These are phyloP conservation scores for Tupaia chinensis DNA, from an alignment of 2,113 vertebrate species.

Conservation along the genomic window DNA sequence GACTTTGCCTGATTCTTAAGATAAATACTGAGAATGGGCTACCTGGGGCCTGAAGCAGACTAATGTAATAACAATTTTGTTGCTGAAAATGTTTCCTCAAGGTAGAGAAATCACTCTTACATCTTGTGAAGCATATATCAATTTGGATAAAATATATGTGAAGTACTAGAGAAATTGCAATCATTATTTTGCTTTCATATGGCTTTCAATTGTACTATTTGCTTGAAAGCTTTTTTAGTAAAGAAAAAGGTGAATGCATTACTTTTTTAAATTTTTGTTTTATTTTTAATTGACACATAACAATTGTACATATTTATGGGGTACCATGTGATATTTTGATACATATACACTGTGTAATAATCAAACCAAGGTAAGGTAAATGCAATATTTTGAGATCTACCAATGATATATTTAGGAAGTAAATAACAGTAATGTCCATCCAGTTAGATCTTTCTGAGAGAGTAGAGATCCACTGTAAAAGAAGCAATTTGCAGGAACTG, in stretches of 20 bases:
- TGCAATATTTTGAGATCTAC: not conserved
- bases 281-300: too few species aligned
- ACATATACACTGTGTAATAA: too few species aligned
- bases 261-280: not conserved
- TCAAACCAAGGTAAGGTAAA: too few species aligned
- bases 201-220: constrained; percentile 36
- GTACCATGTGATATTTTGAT: too few species aligned
- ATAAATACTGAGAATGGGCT: too few species aligned
- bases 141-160: constrained; percentile 19
- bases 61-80: not conserved
- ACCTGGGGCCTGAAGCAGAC: too few species aligned
- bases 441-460: not conserved
- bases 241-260: not conserved
- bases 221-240: not conserved
- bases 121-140: not conserved
- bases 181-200: not conserved
- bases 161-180: constrained; percentile 23
- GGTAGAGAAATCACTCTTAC: not conserved
- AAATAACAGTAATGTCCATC: not conserved
- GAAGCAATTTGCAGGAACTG: not conserved
- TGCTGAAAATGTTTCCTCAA: not conserved
- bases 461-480: not conserved
- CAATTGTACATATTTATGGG: too few species aligned
- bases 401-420: not conserved
- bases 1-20: not conserved